These are phyloP conservation scores for Styela clava DNA, from an alignment of 23 tunicate genomes.

Conservation along the genomic window DNA sequence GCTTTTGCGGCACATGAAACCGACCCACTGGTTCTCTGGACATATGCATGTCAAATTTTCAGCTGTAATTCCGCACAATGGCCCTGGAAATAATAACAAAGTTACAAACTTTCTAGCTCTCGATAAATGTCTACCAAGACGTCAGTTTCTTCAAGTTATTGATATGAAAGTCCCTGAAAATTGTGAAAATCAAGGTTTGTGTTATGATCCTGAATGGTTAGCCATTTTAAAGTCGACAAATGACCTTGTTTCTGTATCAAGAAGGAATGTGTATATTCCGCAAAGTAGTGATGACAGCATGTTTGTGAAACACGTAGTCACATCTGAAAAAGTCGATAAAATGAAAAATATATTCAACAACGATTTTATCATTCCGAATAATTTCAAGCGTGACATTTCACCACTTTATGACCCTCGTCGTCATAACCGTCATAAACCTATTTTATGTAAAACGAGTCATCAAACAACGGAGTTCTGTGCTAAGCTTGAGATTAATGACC, in stretches of 20 bases:
- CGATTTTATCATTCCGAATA: constrained; percentile 62
- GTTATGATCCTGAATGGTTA: constrained; percentile 95
- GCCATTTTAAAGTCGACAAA: constrained; percentile 81
- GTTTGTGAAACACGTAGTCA: constrained; percentile 39
- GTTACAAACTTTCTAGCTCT: constrained; percentile 78
- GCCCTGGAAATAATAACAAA: constrained; percentile 22
- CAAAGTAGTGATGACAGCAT: background rate
- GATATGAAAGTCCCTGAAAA: constrained; percentile 34
- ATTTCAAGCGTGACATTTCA: constrained; percentile 50
- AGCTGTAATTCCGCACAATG: constrained; percentile 58
- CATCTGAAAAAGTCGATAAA: constrained; percentile 39
- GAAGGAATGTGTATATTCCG: constrained; percentile 42
- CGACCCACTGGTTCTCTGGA: constrained; percentile 92
- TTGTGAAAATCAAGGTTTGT: constrained; percentile 39
- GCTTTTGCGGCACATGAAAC: constrained; percentile 50
- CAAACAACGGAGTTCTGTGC: constrained; percentile 91
- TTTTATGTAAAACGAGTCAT: constrained; percentile 48
- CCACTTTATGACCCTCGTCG: constrained; percentile 67
- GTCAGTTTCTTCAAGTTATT: constrained; percentile 89
- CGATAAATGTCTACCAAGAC: constrained; percentile 86
- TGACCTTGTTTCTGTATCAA: constrained; percentile 58
- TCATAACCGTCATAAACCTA: constrained; percentile 27
- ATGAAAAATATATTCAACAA: constrained; percentile 31
- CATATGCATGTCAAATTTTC: constrained; percentile 94
- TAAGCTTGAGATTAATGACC: constrained; percentile 78